A percentile compares a stretch with the other conserved stretches of the same genome.
Conservation (phyloP, 2,888 invertebrate species). For the Dryobota labecula region DNA sequence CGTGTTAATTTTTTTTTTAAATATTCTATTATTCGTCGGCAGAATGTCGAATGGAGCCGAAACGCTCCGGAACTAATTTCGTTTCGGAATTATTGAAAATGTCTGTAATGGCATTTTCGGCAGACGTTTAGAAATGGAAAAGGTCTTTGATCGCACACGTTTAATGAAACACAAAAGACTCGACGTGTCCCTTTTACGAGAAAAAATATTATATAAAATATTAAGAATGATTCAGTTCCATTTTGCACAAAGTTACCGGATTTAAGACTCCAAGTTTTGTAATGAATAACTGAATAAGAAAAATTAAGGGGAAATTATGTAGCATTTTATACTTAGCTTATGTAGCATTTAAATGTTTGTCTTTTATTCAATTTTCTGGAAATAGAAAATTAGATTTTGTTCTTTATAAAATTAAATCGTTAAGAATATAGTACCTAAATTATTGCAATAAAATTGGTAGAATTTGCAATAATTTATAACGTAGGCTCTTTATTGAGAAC, state of each 20-base stretch:
- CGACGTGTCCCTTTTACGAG: slow-evolving; percentile 59
- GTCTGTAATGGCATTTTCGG: slow-evolving; percentile 62
- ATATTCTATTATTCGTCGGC: slow-evolving; percentile 62
- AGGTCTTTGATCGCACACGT: slow-evolving; percentile 66
- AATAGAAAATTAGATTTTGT: not conserved
- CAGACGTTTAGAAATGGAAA: slow-evolving; percentile 66
- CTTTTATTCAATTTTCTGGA: slow-evolving; percentile 17
- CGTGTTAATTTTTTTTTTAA: slow-evolving; percentile 64
- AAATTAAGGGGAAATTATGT: slow-evolving; percentile 33
- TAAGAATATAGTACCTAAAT: not conserved
- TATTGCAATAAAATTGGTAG: not conserved
- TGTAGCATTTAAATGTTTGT: not conserved
- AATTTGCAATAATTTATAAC: not conserved
- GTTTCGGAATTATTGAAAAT: slow-evolving; percentile 68
- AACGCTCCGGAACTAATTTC: slow-evolving; percentile 69
- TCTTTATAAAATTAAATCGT: not conserved
- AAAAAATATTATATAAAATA: slow-evolving; percentile 53
- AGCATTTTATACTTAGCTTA: not conserved
- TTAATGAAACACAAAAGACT: slow-evolving; percentile 66
- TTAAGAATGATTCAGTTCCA: slow-evolving; percentile 43
- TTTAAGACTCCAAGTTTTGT: slow-evolving; percentile 39
- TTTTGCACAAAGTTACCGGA: slow-evolving; percentile 36
- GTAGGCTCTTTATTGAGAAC: not conserved
- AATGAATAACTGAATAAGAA: slow-evolving; percentile 56
- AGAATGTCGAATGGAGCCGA: slow-evolving; percentile 55